Evolutionary conservation across 2,113 vertebrate species (phyloP).

Genomic region (Cepphus grylle): DNA sequence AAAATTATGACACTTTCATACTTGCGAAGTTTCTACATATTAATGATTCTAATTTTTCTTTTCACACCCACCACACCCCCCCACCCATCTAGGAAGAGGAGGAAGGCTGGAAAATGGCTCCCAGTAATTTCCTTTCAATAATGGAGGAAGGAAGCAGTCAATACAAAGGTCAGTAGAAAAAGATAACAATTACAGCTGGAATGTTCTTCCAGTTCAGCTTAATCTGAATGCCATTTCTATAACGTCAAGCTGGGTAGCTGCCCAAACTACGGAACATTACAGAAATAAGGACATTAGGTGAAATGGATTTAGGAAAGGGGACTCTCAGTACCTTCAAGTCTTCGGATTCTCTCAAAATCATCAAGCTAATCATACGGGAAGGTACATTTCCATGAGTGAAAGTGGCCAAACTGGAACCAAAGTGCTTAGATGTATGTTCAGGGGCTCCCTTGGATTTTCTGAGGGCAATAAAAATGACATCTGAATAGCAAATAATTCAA

Average conservation of each 20-base stretch:
- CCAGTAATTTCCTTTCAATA: constrained; percentile 82
- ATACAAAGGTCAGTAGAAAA: constrained; percentile 78
- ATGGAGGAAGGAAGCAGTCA: constrained; percentile 74
- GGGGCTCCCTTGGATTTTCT: neutral
- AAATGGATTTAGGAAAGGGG: neutral
- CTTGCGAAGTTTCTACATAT: neutral
- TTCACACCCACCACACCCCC: neutral
- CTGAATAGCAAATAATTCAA: neutral
- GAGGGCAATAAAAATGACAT: neutral
- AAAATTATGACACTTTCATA: neutral
- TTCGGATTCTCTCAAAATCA: neutral
- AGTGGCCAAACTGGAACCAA: neutral
- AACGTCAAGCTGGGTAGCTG: neutral
- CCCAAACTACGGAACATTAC: neutral
- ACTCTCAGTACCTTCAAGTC: neutral
- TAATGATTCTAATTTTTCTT: neutral
- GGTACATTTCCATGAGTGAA: neutral
- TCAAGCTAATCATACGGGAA: neutral
- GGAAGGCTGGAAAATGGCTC: constrained; percentile 81
- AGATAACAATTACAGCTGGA: neutral
- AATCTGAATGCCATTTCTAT: neutral
- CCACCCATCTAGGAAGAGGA: constrained; percentile 72
- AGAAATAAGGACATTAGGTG: neutral
- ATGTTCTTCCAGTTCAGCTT: neutral
- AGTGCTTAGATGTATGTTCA: neutral